Percentiles rank a stretch among this genome's conserved stretches.
These are phyloP conservation scores for Esperia sulphurella DNA, from an alignment of 2,888 invertebrate genomes.

Conservation along the genomic window DNA sequence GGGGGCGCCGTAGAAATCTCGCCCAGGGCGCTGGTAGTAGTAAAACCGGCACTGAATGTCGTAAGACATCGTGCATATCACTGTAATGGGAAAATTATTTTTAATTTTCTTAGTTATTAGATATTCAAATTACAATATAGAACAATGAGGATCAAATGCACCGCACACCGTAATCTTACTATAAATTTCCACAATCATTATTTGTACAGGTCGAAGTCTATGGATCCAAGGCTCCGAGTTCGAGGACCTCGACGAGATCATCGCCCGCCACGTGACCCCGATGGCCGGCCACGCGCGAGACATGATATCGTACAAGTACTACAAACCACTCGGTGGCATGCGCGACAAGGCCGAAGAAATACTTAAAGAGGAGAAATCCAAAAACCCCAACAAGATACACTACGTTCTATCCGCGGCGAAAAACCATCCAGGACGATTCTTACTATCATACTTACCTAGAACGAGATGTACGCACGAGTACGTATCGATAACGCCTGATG, in stretches of 20 bases:
- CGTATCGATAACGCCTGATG: slow-evolving; percentile 94
- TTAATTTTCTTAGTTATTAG: too few relatives aligned
- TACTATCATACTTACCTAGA: slow-evolving; percentile 95
- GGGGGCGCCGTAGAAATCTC: too few relatives aligned
- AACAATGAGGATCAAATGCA: too few relatives aligned
- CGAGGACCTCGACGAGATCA: slow-evolving; percentile 99
- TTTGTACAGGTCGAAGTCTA: slow-evolving; percentile 76
- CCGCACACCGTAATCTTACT: too few relatives aligned
- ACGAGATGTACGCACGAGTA: slow-evolving; percentile 90
- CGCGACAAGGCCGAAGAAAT: slow-evolving; percentile 93
- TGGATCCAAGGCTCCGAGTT: slow-evolving; percentile 96
- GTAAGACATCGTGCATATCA: too few relatives aligned
- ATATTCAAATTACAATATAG: too few relatives aligned
- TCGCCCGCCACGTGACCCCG: slow-evolving; percentile 96
- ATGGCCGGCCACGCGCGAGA: slow-evolving; percentile 97
- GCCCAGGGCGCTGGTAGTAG: too few relatives aligned
- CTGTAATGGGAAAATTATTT: too few relatives aligned
- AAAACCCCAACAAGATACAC: slow-evolving; percentile 92
- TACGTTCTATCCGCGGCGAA: slow-evolving; percentile 92
- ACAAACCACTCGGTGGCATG: slow-evolving; percentile 86
- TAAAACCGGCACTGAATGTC: too few relatives aligned
- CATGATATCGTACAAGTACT: slow-evolving; percentile 94
- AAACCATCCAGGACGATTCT: slow-evolving; percentile 94
- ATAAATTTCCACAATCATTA: too few relatives aligned
- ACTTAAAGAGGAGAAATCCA: slow-evolving; percentile 92